Conservation (phyloP, 2,113 vertebrate genomes). For the Sclerurus mexicanus region DNA sequence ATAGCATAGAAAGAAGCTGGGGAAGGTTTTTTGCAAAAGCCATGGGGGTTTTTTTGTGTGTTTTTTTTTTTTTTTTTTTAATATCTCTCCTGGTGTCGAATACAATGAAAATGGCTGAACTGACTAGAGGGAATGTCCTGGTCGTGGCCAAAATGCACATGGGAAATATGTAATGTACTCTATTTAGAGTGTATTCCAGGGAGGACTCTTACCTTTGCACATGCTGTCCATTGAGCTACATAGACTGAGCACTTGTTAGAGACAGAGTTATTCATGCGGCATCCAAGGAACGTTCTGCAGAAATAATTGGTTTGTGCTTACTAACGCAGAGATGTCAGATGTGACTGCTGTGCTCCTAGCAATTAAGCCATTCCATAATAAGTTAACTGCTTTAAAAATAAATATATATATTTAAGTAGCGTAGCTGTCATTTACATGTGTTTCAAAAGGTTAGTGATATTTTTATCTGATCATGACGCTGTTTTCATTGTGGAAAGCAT, state of each 20-base stretch:
- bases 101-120: neutral
- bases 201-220: neutral
- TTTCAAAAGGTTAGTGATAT: neutral
- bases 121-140: neutral
- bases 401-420: neutral
- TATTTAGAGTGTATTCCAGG: neutral
- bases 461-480: neutral
- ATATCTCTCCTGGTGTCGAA: neutral
- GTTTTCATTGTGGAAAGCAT: neutral
- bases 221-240: neutral
- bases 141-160: neutral
- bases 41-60: no score
- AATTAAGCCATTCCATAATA: neutral
- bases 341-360: neutral
- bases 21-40: neutral
- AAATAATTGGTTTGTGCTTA: neutral
- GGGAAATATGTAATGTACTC: neutral
- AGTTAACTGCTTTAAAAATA: neutral
- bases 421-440: neutral
- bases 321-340: neutral
- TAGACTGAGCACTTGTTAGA: neutral
- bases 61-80: neutral
- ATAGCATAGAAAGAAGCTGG: neutral
- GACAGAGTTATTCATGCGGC: neutral
- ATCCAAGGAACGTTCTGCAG: neutral